A percentile compares a stretch with the other conserved stretches of the same genome.
phyloP scores from a whole-genome alignment of 2,113 vertebrate genomes.

The Scopus umbretta region DNA sequence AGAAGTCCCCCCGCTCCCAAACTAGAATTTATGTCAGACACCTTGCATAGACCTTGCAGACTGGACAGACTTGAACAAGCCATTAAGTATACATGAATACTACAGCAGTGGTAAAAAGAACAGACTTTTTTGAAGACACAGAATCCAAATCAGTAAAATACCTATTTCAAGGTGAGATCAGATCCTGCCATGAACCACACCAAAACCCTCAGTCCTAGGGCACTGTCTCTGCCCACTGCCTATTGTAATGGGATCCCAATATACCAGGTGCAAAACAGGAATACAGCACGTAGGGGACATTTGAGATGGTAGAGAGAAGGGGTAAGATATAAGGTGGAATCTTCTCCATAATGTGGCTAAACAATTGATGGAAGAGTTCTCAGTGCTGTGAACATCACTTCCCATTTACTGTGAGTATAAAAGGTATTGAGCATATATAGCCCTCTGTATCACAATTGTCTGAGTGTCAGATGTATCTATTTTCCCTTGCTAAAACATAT shows the following conservation, averaged over 20 bases:
- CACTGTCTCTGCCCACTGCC: background rate
- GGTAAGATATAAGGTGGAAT: slow-evolving; percentile 7
- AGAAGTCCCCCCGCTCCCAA: background rate
- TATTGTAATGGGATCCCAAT: background rate
- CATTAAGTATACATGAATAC: accelerated
- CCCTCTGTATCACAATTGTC: slow-evolving; percentile 6
- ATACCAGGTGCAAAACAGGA: background rate
- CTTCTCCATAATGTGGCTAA: slow-evolving; percentile 20
- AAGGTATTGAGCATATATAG: background rate
- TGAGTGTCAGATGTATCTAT: background rate
- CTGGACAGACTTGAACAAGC: background rate
- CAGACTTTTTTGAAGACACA: accelerated
- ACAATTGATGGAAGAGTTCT: slow-evolving; percentile 39
- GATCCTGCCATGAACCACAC: background rate
- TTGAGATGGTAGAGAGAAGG: background rate
- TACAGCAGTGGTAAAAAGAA: background rate
- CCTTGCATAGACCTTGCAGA: background rate
- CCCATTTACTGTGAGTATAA: slow-evolving; percentile 17
- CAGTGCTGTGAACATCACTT: slow-evolving; percentile 24
- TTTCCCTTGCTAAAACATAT: background rate
- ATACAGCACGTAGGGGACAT: background rate
- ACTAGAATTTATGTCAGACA: background rate
- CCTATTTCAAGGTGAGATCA: background rate
- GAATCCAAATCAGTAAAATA: background rate
- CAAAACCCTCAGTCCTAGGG: background rate